Percentiles rank a stretch among this genome's conserved stretches.
phyloP scores from a whole-genome alignment of 2,797 vertebrate genomes.

The Brachymystax lenok region DNA sequence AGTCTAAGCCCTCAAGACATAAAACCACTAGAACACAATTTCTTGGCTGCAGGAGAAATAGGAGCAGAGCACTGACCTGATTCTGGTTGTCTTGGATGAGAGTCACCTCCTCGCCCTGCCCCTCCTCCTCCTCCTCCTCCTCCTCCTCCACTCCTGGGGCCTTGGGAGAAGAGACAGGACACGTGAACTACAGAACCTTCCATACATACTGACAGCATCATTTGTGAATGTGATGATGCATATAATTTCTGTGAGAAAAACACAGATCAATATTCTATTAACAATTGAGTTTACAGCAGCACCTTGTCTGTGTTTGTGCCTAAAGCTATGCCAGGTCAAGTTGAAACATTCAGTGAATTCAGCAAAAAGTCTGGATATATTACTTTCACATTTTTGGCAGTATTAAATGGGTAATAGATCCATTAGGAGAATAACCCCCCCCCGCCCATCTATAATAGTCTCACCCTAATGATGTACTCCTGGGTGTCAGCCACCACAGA shows the following conservation, averaged over 20 bases:
- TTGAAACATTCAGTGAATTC: background rate
- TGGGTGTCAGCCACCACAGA: conserved; percentile 97
- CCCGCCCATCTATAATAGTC: background rate
- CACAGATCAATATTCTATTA: no score
- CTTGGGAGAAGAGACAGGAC: conserved; percentile 39
- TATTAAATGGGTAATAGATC: background rate
- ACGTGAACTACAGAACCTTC: conserved; percentile 6
- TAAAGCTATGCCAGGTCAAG: background rate
- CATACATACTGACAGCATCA: background rate
- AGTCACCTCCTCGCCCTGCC: conserved; percentile 66
- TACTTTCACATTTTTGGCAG: background rate
- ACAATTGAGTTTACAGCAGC: background rate
- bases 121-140: conserved; percentile 64
- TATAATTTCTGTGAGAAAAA: background rate
- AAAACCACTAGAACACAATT: background rate
- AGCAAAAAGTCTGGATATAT: background rate
- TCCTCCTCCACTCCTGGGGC: conserved; percentile 67
- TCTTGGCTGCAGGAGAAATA: background rate
- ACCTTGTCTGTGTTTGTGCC: background rate
- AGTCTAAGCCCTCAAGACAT: background rate
- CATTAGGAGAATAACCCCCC: background rate
- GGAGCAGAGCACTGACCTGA: conserved; percentile 56
- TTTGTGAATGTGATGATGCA: background rate
- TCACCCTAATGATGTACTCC: conserved; percentile 97
- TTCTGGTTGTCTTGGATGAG: conserved; percentile 70